These are phyloP conservation scores for Drosophila putrida DNA, from an alignment of 2,888 invertebrate species.

Conservation along the genomic window DNA sequence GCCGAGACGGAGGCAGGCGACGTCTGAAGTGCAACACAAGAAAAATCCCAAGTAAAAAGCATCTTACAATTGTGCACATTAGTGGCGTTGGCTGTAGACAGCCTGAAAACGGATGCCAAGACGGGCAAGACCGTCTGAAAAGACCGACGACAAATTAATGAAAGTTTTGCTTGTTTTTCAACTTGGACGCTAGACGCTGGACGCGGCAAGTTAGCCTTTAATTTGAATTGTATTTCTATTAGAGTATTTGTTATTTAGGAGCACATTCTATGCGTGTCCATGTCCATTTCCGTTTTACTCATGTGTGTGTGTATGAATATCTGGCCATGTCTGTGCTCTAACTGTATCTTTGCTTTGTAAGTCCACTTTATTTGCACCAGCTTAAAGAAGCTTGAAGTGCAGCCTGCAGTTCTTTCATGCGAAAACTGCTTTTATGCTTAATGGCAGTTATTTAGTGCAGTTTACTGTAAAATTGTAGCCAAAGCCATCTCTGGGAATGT, in stretches of 20 bases:
- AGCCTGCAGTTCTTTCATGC: constrained; percentile 73
- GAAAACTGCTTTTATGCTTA: constrained; percentile 81
- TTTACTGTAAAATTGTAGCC: constrained; percentile 78
- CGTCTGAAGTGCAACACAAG: constrained; percentile 59
- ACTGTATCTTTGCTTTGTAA: constrained; percentile 51
- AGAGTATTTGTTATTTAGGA: background rate
- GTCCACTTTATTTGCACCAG: constrained; percentile 74
- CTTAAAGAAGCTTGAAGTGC: constrained; percentile 71
- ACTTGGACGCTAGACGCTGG: constrained; percentile 26
- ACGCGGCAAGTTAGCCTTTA: constrained; percentile 48
- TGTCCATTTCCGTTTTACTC: background rate
- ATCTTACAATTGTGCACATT: constrained; percentile 74
- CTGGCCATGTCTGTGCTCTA: constrained; percentile 11
- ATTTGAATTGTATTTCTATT: constrained; percentile 25
- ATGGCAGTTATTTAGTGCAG: constrained; percentile 81
- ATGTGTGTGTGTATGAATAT: constrained; percentile 45
- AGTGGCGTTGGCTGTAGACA: constrained; percentile 54
- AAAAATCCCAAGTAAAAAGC: constrained; percentile 49
- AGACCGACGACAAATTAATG: constrained; percentile 64
- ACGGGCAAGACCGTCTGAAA: background rate
- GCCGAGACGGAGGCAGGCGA: constrained; percentile 39
- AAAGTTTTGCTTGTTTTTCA: constrained; percentile 59
- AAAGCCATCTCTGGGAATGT: constrained; percentile 21
- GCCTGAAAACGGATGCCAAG: background rate
- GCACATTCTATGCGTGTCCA: background rate